Evolutionary conservation across 2,888 invertebrate species (phyloP), one percentile per base, ranked within the genome.

Genomic region (Diarsia rubi): DNA sequence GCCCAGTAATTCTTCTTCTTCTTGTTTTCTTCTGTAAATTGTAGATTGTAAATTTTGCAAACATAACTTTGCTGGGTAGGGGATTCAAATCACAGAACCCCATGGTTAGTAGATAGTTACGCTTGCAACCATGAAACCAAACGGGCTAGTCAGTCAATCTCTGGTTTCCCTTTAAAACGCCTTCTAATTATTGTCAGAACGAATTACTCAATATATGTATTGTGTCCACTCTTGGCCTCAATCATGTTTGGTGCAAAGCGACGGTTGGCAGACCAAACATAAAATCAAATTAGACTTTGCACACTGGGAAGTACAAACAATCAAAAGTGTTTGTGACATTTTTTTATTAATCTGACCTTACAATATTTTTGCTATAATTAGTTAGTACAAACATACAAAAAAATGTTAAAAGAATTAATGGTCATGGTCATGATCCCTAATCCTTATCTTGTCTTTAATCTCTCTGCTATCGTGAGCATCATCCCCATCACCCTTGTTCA

Each of bases 401-500:
- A 65, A 12, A 5, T 9, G 24, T 49, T 21, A n/a, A 3, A 12
- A 37, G 14, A 3, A 12, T 68, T 62, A 76, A n/a, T 73, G 52
- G 9, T 84, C 68, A 21, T 73, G 52, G 6, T 84, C 68, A 16
- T 21, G 81, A 37, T 80, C 65, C 14, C 60, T 69, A 24, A 67
- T 63, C 31, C 63, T 72, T 21, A 64, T 73, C 65, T 62, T 78
- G 27, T 72, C 82, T 73, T 69, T 75, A 69, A 71, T 73, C 60
- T 79, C 81, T 42, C 42, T 70, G 47, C 87, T 86, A n/a, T 82
- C 73, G n/a, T 78, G 68, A 12, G 59, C 42, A 4, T 65, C 83
- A 11, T 79, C 82, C 3, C 82, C 83, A 11, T 79, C 82, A 6
- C 77, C 82, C 44, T 84, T 90, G 3, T 89, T 87, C 45, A 93